Evolutionary conservation across 2,797 vertebrate genomes (phyloP), one percentile per base, ranked within the genome.

Genomic region (Rhyacichthys aspro): DNA sequence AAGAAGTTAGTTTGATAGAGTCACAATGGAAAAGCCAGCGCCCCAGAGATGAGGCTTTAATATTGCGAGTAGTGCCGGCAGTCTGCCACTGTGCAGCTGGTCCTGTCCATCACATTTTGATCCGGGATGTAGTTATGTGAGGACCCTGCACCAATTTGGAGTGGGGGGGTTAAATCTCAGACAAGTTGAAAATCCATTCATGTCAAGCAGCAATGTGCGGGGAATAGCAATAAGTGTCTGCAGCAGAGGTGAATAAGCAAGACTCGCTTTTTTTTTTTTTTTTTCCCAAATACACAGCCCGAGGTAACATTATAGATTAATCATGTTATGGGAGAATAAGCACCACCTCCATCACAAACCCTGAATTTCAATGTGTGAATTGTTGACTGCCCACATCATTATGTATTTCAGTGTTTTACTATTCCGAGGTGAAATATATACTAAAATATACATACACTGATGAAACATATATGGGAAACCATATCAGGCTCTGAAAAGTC

Each of bases 261-360:
- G 74, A 70, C 61, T 66, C 76, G 63, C 69, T 59, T 57, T 71
- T 32, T 32, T 32, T 34, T 16, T 75, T 59, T 57, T 71, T 32
- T 32, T 32, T 34, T 16, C 74, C 79, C 84, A 89, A 86, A 89
- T 72, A 88, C 83, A 89, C 76, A 88, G 83, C 88, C 88, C 43
- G 72, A 78, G 81, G 89, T 86, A 89, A 89, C 85, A 89, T 89
- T 89, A 90, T 80, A 87, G 84, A 89, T 89, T 88, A 84, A 90
- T 88, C 76, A 78, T 86, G 86, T 90, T 89, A 86, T 82, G 84
- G 80, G 76, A 81, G 83, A 83, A 84, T 63, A 80, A 82, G 76
- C 59, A 60, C 70, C 74, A 73, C 59, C 85, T 80, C 72, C 59
- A 80, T 82, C 72, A 69, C 81, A 63, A 58, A 65, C 63, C 63